Evolutionary conservation across 1,140 invertebrate species (phyloP).

Genomic region (Dendroctonus ponderosae): DNA sequence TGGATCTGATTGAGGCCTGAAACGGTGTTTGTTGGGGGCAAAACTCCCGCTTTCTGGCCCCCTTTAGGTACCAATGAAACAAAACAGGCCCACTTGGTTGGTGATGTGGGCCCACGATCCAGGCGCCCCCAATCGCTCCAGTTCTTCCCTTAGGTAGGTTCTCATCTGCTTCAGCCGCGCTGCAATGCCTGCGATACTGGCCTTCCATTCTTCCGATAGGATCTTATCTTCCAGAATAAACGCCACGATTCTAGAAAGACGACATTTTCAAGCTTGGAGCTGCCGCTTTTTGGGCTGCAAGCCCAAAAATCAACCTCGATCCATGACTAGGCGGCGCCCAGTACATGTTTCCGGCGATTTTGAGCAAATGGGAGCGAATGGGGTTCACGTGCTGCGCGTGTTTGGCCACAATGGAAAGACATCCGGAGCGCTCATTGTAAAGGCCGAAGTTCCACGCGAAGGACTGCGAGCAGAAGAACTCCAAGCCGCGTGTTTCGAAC

Average conservation of each 20-base stretch:
- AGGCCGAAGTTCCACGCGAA: constrained; percentile 97
- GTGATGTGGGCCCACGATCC: constrained; percentile 93
- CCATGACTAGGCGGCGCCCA: constrained; percentile 83
- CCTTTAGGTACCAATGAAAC: constrained; percentile 72
- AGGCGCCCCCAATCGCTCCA: constrained; percentile 70
- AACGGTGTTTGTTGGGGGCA: background rate
- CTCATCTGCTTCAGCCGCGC: constrained; percentile 15
- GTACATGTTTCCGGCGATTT: constrained; percentile 69
- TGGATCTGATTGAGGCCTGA: constrained; percentile 19
- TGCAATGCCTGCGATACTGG: constrained; percentile 1
- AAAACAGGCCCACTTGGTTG: constrained; percentile 94
- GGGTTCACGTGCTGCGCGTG: constrained; percentile 5
- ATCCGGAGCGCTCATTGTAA: constrained; percentile 59
- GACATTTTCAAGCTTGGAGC: background rate
- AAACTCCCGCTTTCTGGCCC: background rate
- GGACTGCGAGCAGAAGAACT: constrained; percentile 89
- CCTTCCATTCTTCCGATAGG: constrained; percentile 68
- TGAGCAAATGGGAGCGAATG: constrained; percentile 19
- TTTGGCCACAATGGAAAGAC: constrained; percentile 14
- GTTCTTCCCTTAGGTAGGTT: constrained; percentile 19
- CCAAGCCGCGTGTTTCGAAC: constrained; percentile 78
- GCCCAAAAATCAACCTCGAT: constrained; percentile 55
- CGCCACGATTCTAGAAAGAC: constrained; percentile 66
- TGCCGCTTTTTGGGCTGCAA: background rate
- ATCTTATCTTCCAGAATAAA: constrained; percentile 74